Evolutionary conservation across 2,797 vertebrate genomes (phyloP), one percentile per base, ranked within the genome.

Genomic region (Scleropages formosus): DNA sequence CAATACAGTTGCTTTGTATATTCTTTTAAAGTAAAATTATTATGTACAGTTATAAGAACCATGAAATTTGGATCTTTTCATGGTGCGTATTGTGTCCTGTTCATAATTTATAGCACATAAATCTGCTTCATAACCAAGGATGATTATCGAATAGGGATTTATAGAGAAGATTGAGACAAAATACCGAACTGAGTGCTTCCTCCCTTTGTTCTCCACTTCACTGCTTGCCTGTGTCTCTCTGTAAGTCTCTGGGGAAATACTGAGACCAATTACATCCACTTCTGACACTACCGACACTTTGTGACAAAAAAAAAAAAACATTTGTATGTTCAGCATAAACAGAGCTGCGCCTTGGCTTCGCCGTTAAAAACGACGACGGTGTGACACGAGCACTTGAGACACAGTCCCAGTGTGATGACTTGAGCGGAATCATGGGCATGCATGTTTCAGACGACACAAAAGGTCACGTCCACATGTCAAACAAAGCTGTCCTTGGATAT

Each of bases 91-190:
- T 79, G 77, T 20, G 75, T 6, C 6, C 2, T 39, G 39, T 2
- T 39, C 31, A 2, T 6, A 39, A 39, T 39, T 39, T 39, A 39
- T 39, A 39, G 31, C 2, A 6, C 31, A 39, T 2, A 39, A 39
- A 39, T 39, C 11, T 16, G 76, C 63, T 77, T 82, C 81, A 80
- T 65, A 78, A 81, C 80, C 66, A 76, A 66, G 56, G 65, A 78
- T 71, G 77, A 76, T 76, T 70, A 79, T 64, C 72, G 60, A 18
- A 82, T 80, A 58, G 80, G 81, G 51, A 81, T 83, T 80, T 80
- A 63, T 63, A 46, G 79, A 62, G 26, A n/a, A 39, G 31, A 39
- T 31, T 6, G 2, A n/a, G n/a, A n/a, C n/a, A n/a, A 39, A 39
- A 39, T 39, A 2, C 31, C 39, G 31, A 39, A 6, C 31, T 39